Base-by-base conservation (phyloP, 2,797 vertebrate species). In the Ctenopoma multispine region DNA sequence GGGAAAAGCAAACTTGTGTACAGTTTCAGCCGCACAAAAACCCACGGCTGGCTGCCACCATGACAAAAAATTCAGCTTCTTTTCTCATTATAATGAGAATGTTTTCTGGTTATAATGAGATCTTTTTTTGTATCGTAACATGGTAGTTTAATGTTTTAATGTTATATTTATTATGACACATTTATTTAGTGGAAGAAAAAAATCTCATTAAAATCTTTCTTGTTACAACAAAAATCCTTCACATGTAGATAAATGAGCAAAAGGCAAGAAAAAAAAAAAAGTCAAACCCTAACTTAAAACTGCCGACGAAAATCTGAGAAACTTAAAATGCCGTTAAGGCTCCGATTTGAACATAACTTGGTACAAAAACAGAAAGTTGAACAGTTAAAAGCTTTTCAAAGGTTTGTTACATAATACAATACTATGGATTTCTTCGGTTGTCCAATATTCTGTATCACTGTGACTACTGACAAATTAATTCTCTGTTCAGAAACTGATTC, bases 11-110 rank as follows among this genome's bases (percentile, higher is more conserved):
- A 84, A 63, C 56, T 34, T 34, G 36, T 44, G 36, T 57, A 34
- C 31, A 41, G 56, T 57, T 75, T 63, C 54, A 78, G 72, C 74
- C 65, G 34, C 60, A 67, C 2, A 4, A 47, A 17, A 59, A 24
- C 65, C 56, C 67, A 60, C 29, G 56, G 27, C 38, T 49, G 56
- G 27, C 38, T 49, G 47, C 67, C 24, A 57, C 38, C 31, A 43
- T 38, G 65, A 54, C 56, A 31, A 49, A 59, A 36, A 40, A 58
- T 7, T 40, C 24, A 27, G 23, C 31, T 38, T 4, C 20, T 15
- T 50, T 41, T 53, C 12, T n/a, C 40, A 15, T 29, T 11, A 38
- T 49, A 70, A 59, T 58, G 47, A 54, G 31, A 47, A 20, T 1
- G 29, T 65, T 53, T 34, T 66, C 15, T 54, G 44, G 34, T 60